Evolutionary conservation across 64 coral and sea anemone genomes (phyloP).

Genomic region (Pocillopora damicornis): DNA sequence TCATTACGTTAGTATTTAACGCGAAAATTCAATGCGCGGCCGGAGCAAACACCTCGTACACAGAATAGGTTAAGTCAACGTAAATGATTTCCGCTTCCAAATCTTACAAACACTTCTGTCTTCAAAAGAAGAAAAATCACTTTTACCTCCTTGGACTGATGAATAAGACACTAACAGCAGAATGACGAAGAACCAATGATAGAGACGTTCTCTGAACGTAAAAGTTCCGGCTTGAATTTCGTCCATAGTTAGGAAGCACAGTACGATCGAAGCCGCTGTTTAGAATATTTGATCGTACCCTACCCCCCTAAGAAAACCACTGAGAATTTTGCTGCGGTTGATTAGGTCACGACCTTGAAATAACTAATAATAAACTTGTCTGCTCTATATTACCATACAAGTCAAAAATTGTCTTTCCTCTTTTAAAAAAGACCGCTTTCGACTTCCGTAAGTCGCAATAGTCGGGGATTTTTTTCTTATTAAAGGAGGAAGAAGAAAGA

Average conservation of each 20-base stretch:
- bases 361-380: not conserved
- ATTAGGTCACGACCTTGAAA: not conserved
- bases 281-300: not conserved
- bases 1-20: no score
- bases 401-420: not conserved
- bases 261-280: not conserved
- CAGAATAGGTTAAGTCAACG: not conserved
- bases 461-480: not conserved
- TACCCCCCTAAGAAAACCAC: not conserved
- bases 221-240: not conserved
- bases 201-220: not conserved
- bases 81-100: not conserved
- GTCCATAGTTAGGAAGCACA: not conserved
- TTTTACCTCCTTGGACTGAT: not conserved
- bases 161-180: not conserved
- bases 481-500: not conserved
- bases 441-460: not conserved
- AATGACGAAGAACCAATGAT: not conserved
- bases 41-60: not conserved
- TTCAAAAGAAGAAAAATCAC: not conserved
- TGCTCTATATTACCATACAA: not conserved
- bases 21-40: no score
- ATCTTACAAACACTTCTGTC: not conserved
- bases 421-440: not conserved
- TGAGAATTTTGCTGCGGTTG: not conserved